Evolutionary conservation across 2,113 vertebrate genomes (phyloP).

Genomic region (Lepus americanus): DNA sequence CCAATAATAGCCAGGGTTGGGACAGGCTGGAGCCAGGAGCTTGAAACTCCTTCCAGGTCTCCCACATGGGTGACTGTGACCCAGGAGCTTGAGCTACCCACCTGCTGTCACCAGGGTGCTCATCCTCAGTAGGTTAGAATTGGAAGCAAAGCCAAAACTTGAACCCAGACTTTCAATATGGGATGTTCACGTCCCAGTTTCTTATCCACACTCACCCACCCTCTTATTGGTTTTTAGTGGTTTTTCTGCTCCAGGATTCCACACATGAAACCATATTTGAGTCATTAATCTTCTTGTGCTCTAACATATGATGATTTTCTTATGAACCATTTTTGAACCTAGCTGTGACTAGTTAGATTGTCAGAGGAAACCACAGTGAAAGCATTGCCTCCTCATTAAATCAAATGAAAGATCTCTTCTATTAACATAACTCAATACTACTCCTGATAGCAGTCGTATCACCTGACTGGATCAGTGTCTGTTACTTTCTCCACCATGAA

Average conservation of each 20-base stretch:
- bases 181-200: too few species aligned
- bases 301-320: neutral
- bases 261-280: neutral
- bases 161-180: too few species aligned
- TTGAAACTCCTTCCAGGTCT: too few species aligned
- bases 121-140: too few species aligned
- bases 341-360: neutral
- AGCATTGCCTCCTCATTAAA: neutral
- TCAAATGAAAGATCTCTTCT: neutral
- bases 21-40: too few species aligned
- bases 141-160: too few species aligned
- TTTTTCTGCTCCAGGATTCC: neutral
- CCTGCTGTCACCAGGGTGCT: too few species aligned
- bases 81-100: too few species aligned
- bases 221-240: neutral
- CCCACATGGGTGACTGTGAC: too few species aligned
- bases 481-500: neutral
- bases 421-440: neutral
- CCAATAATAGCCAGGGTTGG: too few species aligned
- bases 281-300: neutral
- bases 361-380: neutral
- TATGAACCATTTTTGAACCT: neutral
- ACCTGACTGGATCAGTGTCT: neutral
- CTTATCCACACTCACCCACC: too few species aligned
- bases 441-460: neutral